phyloP scores from a whole-genome alignment of 1,140 invertebrate genomes.

The Cylas formicarius region DNA sequence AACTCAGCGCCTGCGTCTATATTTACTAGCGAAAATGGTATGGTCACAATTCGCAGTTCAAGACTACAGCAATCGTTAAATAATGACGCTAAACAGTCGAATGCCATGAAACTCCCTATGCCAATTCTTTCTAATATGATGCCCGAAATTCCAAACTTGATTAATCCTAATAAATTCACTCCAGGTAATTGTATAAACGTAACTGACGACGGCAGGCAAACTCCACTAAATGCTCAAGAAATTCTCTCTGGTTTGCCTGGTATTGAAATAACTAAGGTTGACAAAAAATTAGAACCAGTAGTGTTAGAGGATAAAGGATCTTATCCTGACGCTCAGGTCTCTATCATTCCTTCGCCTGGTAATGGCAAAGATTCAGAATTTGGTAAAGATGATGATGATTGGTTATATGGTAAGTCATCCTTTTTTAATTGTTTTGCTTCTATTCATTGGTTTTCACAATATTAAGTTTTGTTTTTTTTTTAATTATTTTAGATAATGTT shows the following conservation, averaged over 20 bases:
- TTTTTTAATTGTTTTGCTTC: constrained; percentile 3
- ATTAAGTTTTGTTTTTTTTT: constrained; percentile 17
- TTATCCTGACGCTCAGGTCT: constrained; percentile 37
- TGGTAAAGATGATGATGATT: constrained; percentile 37
- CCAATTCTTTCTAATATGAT: constrained; percentile 27
- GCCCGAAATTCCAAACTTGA: constrained; percentile 23
- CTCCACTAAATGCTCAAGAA: constrained; percentile 35
- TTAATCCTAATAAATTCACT: constrained; percentile 10
- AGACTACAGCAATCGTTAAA: constrained; percentile 32
- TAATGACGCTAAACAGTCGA: constrained; percentile 18
- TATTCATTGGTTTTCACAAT: constrained; percentile 2
- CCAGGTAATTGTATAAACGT: neutral
- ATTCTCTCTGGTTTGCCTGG: constrained; percentile 39
- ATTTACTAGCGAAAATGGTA: constrained; percentile 64
- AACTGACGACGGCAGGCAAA: constrained; percentile 5
- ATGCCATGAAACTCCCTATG: constrained; percentile 7
- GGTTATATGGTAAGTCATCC: constrained; percentile 34
- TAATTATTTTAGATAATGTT: constrained; percentile 60
- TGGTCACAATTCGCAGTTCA: constrained; percentile 75
- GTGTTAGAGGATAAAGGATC: constrained; percentile 8
- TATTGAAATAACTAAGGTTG: constrained; percentile 41
- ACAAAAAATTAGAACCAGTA: constrained; percentile 28
- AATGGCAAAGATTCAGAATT: constrained; percentile 33
- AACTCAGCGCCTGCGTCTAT: constrained; percentile 52
- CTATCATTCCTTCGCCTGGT: constrained; percentile 38